Conservation (phyloP, 2,888 invertebrate genomes). For the Sinopyrophorus schimmeli region DNA sequence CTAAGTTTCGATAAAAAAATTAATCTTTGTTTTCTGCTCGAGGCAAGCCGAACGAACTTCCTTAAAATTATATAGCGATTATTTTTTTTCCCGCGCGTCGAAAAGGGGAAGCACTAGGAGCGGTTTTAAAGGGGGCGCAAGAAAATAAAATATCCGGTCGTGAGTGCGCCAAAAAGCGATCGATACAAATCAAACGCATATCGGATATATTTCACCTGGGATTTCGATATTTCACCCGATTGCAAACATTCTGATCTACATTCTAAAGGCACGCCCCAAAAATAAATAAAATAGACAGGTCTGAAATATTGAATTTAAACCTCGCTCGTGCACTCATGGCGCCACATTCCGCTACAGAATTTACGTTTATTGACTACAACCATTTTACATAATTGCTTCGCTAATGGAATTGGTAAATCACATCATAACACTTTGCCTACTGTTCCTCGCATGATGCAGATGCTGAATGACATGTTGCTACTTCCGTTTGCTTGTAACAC, state of each 20-base stretch:
- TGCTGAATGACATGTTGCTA: slow-evolving; percentile 4
- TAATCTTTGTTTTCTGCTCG: too few relatives aligned
- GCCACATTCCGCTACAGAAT: slow-evolving; percentile 34
- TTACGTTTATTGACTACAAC: slow-evolving; percentile 45
- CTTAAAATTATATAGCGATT: too few relatives aligned
- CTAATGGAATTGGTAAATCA: slow-evolving; percentile 47
- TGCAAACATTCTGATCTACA: slow-evolving; percentile 26
- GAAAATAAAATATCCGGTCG: too few relatives aligned
- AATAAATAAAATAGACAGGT: slow-evolving; percentile 28
- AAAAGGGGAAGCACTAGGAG: too few relatives aligned
- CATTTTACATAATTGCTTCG: slow-evolving; percentile 46
- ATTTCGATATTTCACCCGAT: slow-evolving; percentile 19
- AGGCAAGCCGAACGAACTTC: too few relatives aligned
- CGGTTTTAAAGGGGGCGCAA: too few relatives aligned
- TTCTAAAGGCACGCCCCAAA: slow-evolving; percentile 25
- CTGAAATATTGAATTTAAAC: slow-evolving; percentile 29
- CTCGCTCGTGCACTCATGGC: slow-evolving; percentile 26
- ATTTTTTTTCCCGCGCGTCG: too few relatives aligned
- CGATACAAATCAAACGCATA: slow-evolving; percentile 23
- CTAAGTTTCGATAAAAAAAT: too few relatives aligned
- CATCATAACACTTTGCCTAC: slow-evolving; percentile 29
- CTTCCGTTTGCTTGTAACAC: slow-evolving; percentile 3
- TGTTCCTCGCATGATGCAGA: slow-evolving; percentile 8
- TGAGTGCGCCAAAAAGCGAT: slow-evolving; percentile 11
- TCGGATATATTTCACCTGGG: slow-evolving; percentile 22